Evolutionary conservation across 2,888 invertebrate genomes (phyloP).

Genomic region (Xestia xanthographa): DNA sequence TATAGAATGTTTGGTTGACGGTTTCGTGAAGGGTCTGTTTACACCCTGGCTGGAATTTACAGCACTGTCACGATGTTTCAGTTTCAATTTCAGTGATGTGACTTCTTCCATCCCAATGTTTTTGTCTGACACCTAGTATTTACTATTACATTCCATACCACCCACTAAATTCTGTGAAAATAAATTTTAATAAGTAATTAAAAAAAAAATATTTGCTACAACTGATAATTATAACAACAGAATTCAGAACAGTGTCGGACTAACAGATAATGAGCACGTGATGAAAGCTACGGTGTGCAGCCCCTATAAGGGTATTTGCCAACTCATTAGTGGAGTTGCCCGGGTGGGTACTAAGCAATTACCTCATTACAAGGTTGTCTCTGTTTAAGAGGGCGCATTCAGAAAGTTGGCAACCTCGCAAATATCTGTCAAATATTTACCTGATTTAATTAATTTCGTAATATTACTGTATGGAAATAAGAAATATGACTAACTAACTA

Average conservation of each 20-base stretch:
- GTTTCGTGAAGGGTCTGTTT: too few relatives aligned
- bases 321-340: constrained; percentile 26
- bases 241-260: not conserved
- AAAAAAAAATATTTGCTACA: not conserved
- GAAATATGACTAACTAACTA: too few relatives aligned
- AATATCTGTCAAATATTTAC: too few relatives aligned
- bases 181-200: not conserved
- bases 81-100: not conserved
- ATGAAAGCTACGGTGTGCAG: not conserved
- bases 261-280: constrained; percentile 5
- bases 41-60: too few relatives aligned
- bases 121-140: not conserved
- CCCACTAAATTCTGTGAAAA: not conserved
- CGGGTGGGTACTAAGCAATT: constrained; percentile 28
- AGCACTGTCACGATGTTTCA: too few relatives aligned
- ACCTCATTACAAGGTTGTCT: constrained; percentile 23
- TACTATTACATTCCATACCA: not conserved
- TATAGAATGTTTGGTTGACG: too few relatives aligned
- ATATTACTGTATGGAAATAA: too few relatives aligned
- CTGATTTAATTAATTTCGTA: too few relatives aligned
- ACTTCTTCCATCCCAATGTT: not conserved
- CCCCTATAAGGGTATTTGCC: constrained; percentile 42
- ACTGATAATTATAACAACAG: not conserved
- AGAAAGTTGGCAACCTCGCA: too few relatives aligned
- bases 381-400: not conserved